A percentile compares a stretch with the other conserved stretches of the same genome.
These are phyloP conservation scores for Forbesichthys agassizii DNA, from an alignment of 2,113 vertebrate species.

Conservation along the genomic window DNA sequence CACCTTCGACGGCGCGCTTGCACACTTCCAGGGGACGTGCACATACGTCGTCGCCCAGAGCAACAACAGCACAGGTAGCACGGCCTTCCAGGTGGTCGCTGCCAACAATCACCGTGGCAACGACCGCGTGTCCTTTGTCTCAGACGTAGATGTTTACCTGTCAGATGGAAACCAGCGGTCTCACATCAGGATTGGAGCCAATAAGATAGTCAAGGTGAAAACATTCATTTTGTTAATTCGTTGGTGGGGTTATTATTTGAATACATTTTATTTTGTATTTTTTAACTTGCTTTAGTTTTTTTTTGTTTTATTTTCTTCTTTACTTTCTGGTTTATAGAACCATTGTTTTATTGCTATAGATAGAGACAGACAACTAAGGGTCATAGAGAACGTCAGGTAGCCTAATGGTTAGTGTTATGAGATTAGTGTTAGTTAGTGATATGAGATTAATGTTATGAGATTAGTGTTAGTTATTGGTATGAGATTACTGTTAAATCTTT, in stretches of 20 bases:
- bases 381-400: too few relatives aligned
- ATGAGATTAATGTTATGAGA: too few relatives aligned
- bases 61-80: conserved; percentile 5
- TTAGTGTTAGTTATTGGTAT: too few relatives aligned
- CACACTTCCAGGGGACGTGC: conserved; percentile 79
- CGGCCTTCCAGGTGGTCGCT: conserved; percentile 55
- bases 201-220: conserved; percentile 59
- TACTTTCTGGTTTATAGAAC: neutral
- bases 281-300: too few relatives aligned
- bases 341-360: too few relatives aligned
- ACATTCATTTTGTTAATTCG: neutral
- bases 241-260: too few relatives aligned
- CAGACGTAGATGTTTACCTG: conserved; percentile 66
- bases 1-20: conserved; percentile 77
- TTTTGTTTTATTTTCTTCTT: neutral
- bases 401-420: too few relatives aligned
- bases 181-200: conserved; percentile 56
- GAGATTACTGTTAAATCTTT: too few relatives aligned
- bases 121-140: conserved; percentile 65
- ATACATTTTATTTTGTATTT: too few relatives aligned
- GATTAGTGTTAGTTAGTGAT: too few relatives aligned
- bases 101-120: conserved; percentile 66
- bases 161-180: conserved; percentile 9
- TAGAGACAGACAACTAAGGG: too few relatives aligned
- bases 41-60: conserved; percentile 71